These are phyloP conservation scores for Pollenia amentaria DNA, from an alignment of 2,888 invertebrate genomes.

Conservation along the genomic window DNA sequence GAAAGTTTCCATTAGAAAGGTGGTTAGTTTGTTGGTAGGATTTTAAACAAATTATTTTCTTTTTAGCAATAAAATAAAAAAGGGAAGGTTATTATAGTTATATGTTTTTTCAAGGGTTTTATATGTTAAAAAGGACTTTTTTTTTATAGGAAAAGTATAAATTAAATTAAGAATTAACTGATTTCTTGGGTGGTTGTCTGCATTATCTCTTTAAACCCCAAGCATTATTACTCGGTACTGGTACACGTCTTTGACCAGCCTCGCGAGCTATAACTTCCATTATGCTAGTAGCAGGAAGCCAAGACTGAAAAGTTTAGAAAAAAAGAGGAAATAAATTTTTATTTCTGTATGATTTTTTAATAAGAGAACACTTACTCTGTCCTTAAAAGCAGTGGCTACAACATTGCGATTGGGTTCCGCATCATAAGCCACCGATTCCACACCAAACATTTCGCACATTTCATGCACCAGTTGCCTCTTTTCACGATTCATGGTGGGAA, in stretches of 20 bases:
- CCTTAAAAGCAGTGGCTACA: constrained; percentile 94
- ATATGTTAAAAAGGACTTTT: constrained; percentile 33
- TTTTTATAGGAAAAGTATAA: background rate
- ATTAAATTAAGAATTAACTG: constrained; percentile 11
- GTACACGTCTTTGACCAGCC: constrained; percentile 91
- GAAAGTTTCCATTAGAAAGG: constrained; percentile 2
- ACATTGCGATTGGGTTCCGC: constrained; percentile 97
- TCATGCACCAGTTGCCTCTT: constrained; percentile 97
- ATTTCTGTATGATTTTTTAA: background rate
- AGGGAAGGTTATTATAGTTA: background rate
- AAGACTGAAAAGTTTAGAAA: constrained; percentile 87
- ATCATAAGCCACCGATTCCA: constrained; percentile 97
- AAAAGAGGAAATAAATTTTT: background rate
- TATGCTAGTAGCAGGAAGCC: constrained; percentile 94
- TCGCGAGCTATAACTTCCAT: constrained; percentile 92
- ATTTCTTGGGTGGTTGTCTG: constrained; percentile 12
- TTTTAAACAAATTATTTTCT: background rate
- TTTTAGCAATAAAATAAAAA: background rate
- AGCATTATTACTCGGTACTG: constrained; percentile 88
- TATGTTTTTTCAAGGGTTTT: background rate
- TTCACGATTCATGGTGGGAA: constrained; percentile 96
- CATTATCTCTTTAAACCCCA: constrained; percentile 83
- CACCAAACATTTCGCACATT: constrained; percentile 96
- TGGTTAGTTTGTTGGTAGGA: constrained; percentile 35
- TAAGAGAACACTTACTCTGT: constrained; percentile 86